Base-by-base conservation (phyloP, 2,888 invertebrate genomes). In the Melanargia galathea region DNA sequence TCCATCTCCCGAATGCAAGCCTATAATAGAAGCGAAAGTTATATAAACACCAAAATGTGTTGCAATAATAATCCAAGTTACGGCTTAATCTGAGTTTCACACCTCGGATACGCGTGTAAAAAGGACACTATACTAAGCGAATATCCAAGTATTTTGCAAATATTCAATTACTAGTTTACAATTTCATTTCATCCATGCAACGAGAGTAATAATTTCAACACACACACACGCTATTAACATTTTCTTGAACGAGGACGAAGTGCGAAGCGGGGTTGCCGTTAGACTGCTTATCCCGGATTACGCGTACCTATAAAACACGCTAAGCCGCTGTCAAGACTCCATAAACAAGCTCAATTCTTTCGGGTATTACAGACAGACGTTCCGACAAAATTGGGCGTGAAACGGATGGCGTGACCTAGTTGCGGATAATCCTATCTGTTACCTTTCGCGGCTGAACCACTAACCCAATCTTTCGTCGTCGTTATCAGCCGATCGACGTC, bases 271-370 rank as follows among this genome's bases (percentile, higher is more conserved):
- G 71, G 68, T 70, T 73, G 63, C 71, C 55, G 71, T 70, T 71
- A 73, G 73, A 66, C 70, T 78, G 55, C 55, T 67, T 76, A 74
- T 76, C 70, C 70, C 20, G 67, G 70, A 75, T 78, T 79, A 74
- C 69, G 70, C 66, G 66, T 68, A 66, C 68, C 71, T 72, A 73
- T 69, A 73, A 71, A 76, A 72, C 67, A 68, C 65, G 69, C 69
- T 68, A 71, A 72, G 71, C 70, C 67, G 61, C 64, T 72, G 63
- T 72, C 63, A 62, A 71, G 73, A 69, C 70, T 70, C 69, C 65
- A 58, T 61, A 62, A 63, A 56, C 63, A 66, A 60, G 52, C 33
- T 52, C 63, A 61, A 66, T 69, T 70, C 70, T 62, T 51, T 70
- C 60, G 56, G 22, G 49, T 45, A 52, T 60, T 60, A 60, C 35